Conservation (phyloP, 2,113 vertebrate species). For the Actinemys pallida region DNA sequence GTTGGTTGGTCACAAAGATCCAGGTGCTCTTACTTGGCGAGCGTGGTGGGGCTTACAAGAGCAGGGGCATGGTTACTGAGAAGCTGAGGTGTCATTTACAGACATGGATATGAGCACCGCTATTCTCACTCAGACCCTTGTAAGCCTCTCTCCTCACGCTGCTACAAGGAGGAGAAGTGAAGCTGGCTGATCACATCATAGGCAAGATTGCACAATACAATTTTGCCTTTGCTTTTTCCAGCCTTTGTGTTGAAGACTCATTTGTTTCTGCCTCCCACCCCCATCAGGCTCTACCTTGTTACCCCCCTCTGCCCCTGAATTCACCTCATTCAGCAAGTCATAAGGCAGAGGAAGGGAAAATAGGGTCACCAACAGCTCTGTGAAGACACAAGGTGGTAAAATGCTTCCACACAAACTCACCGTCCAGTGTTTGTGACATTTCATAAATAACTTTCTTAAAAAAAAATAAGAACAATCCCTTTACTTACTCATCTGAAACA, state of each 20-base stretch:
- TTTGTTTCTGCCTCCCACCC: neutral
- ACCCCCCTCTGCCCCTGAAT: neutral
- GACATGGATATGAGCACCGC: constrained; percentile 47
- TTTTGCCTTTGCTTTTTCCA: constrained; percentile 51
- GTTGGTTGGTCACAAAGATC: neutral
- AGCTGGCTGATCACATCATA: constrained; percentile 2
- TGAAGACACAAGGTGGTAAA: constrained; percentile 85
- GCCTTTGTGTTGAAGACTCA: neutral
- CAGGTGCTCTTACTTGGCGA: neutral
- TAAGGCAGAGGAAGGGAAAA: constrained; percentile 77
- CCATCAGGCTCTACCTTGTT: neutral
- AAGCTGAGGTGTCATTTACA: constrained; percentile 66
- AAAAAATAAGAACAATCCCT: constrained; percentile 89
- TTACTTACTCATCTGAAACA: constrained; percentile 90
- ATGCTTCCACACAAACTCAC: constrained; percentile 86
- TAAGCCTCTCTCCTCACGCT: neutral
- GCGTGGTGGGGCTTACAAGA: neutral
- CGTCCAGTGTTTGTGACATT: constrained; percentile 91
- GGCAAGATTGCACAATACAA: constrained; percentile 62
- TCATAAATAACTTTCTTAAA: constrained; percentile 87
- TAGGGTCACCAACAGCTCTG: constrained; percentile 81
- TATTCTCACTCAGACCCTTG: constrained; percentile 36
- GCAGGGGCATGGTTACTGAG: constrained; percentile 25
- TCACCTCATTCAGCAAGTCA: constrained; percentile 65
- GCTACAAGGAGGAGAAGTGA: constrained; percentile 61